Percentiles rank a stretch among this genome's conserved stretches.
Conservation (phyloP, 92 coral and sea anemone genomes). For the Parazoanthus atlanticus region DNA sequence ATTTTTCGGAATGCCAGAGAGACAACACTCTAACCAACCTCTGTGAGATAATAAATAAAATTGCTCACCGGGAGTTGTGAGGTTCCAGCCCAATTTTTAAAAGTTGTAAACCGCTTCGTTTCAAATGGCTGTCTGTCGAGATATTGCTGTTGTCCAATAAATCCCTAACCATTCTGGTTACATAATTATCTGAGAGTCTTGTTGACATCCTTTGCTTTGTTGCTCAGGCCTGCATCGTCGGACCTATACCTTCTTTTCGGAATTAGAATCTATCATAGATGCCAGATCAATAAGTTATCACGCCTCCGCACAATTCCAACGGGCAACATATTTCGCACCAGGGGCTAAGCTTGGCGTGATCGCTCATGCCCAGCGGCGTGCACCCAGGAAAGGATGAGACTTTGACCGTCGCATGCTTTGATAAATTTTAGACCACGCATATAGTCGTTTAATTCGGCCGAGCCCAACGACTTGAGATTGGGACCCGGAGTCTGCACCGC, state of each 20-base stretch:
- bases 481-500: too few species aligned
- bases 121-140: not conserved
- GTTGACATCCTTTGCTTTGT: not conserved
- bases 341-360: not conserved
- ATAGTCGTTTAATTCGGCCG: too few species aligned
- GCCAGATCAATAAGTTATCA: too few species aligned
- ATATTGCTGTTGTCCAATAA: not conserved
- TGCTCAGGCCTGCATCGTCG: not conserved
- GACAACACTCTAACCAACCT: not conserved
- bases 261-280: not conserved
- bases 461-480: too few species aligned
- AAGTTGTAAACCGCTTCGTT: not conserved
- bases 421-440: too few species aligned
- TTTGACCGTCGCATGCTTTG: too few species aligned
- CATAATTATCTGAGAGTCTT: not conserved
- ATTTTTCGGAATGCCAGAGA: too few species aligned
- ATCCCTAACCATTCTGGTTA: not conserved
- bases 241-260: not conserved
- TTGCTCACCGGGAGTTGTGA: not conserved
- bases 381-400: not conserved
- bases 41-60: not conserved
- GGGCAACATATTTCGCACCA: too few species aligned
- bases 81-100: too few species aligned
- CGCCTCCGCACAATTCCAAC: too few species aligned
- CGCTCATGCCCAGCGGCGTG: not conserved